These are phyloP conservation scores for Montipora capricornis DNA, from an alignment of 64 coral and sea anemone species.

Conservation along the genomic window DNA sequence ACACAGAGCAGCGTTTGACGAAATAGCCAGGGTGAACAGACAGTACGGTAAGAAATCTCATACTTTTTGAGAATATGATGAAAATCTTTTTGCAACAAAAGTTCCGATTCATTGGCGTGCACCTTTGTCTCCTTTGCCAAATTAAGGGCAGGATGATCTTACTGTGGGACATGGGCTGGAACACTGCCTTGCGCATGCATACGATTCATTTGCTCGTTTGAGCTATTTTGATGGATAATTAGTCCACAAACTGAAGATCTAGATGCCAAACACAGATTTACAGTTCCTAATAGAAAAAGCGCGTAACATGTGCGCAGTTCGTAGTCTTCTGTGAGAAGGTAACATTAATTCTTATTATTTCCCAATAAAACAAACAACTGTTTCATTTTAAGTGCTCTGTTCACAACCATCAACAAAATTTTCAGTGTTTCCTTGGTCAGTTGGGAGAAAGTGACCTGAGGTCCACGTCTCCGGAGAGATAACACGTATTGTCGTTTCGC, in stretches of 20 bases:
- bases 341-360: too few relatives aligned
- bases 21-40: slow-evolving; percentile 29
- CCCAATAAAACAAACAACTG: too few relatives aligned
- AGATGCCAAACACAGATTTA: neutral
- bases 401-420: too few relatives aligned
- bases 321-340: too few relatives aligned
- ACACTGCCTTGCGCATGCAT: neutral
- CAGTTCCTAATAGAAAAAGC: neutral
- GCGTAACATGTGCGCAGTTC: neutral
- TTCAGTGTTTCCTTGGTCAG: too few relatives aligned
- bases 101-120: neutral
- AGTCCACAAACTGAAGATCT: neutral
- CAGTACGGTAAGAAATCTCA: slow-evolving; percentile 16
- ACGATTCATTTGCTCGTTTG: neutral
- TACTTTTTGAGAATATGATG: neutral
- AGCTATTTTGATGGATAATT: neutral
- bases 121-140: too few relatives aligned
- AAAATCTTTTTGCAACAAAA: neutral
- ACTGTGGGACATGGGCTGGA: neutral
- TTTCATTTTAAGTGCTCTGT: too few relatives aligned
- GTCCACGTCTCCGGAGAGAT: too few relatives aligned
- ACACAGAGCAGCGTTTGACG: slow-evolving; percentile 32
- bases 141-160: neutral
- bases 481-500: too few relatives aligned
- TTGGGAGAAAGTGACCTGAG: too few relatives aligned